These are phyloP conservation scores for Furnarius figulus DNA, from an alignment of 2,113 vertebrate species.

Conservation along the genomic window DNA sequence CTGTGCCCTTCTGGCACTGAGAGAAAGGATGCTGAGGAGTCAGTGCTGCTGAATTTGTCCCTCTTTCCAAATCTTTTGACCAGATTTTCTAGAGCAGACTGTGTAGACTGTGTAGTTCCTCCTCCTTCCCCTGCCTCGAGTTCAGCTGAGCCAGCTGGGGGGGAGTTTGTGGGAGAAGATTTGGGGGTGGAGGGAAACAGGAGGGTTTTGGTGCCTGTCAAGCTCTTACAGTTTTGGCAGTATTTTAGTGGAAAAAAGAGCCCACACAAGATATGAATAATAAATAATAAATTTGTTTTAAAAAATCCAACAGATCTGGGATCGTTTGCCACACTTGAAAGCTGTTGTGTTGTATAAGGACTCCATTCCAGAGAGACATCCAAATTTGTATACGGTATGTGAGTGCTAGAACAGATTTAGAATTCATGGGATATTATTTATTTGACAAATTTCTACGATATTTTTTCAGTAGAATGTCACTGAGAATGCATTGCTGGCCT, in stretches of 20 bases:
- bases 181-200: background rate
- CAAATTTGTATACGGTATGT: conserved; percentile 81
- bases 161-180: background rate
- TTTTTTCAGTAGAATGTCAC: background rate
- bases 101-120: background rate
- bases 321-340: conserved; percentile 81
- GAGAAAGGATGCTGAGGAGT: background rate
- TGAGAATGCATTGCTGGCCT: background rate
- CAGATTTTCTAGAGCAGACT: background rate
- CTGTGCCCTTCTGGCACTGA: background rate
- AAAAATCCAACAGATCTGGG: conserved; percentile 76
- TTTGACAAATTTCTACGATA: background rate
- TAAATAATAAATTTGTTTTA: background rate
- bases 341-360: conserved; percentile 85
- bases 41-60: background rate
- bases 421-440: background rate
- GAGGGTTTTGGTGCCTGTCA: background rate
- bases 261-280: background rate
- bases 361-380: conserved; percentile 49
- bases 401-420: background rate
- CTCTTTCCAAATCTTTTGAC: background rate
- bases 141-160: background rate
- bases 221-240: background rate
- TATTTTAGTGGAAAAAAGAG: background rate
- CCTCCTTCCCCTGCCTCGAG: fast-evolving